A percentile compares a stretch with the other conserved stretches of the same genome.
Conservation (phyloP, 2,797 vertebrate species). For the Karalla daura region DNA sequence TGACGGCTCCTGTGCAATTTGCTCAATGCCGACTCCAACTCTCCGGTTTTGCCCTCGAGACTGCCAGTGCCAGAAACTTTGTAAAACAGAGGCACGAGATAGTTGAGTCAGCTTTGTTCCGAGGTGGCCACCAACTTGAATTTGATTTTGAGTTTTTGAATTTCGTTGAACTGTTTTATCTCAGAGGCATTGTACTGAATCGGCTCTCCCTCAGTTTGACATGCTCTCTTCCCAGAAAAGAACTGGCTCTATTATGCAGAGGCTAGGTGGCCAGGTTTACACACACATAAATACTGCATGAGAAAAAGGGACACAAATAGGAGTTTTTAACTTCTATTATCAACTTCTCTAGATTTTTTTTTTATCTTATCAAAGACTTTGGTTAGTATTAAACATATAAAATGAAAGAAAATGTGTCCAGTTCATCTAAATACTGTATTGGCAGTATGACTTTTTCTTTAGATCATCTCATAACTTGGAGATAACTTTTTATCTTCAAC, state of each 20-base stretch:
- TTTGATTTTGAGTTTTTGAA: not conserved
- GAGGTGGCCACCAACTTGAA: not conserved
- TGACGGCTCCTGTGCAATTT: not conserved
- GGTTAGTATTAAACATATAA: no score
- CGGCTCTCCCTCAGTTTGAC: slow-evolving; percentile 52
- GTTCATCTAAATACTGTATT: no score
- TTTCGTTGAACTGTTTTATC: not conserved
- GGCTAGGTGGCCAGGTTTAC: not conserved
- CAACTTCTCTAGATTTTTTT: not conserved
- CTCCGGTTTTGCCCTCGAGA: not conserved
- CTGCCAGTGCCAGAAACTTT: not conserved
- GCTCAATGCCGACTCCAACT: not conserved
- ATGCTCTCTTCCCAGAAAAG: not conserved
- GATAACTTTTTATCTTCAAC: not conserved
- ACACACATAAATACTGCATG: not conserved
- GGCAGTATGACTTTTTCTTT: not conserved
- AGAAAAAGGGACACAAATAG: not conserved
- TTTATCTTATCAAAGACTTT: no score
- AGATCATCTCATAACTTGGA: not conserved
- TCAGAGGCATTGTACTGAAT: slow-evolving; percentile 10
- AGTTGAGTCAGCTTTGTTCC: not conserved
- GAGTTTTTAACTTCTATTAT: not conserved
- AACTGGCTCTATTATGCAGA: slow-evolving; percentile 1
- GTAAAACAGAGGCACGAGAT: not conserved
- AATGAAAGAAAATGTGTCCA: no score